Evolutionary conservation across 2,113 vertebrate genomes (phyloP).

Genomic region (Tiliqua scincoides): DNA sequence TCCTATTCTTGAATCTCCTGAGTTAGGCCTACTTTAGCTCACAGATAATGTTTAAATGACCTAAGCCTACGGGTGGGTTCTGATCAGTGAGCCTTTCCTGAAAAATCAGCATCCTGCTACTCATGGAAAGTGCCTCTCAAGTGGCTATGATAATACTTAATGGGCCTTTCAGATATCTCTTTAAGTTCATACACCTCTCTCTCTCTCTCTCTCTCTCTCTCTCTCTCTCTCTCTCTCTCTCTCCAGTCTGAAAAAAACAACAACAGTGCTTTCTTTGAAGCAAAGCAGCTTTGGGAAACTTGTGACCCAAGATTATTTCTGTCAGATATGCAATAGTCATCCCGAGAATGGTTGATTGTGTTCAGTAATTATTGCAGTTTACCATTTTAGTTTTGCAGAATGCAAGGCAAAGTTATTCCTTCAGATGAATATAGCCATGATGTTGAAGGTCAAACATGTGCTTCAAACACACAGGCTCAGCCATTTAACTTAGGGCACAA

Average conservation of each 20-base stretch:
- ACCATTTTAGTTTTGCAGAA: not conserved
- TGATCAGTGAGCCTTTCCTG: not conserved
- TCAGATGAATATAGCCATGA: not conserved
- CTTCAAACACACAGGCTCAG: not conserved
- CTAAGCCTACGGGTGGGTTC: not conserved
- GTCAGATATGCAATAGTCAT: slow-evolving; percentile 15
- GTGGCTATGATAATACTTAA: not conserved
- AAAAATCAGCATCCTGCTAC: not conserved
- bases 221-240: no score
- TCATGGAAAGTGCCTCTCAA: not conserved
- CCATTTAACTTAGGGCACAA: not conserved
- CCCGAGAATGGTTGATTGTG: slow-evolving; percentile 28
- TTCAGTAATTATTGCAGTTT: not conserved
- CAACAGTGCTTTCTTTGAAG: not conserved
- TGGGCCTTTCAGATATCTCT: not conserved
- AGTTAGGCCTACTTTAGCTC: no score
- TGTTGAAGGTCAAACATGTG: not conserved
- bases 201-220: not conserved
- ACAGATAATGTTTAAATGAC: not conserved
- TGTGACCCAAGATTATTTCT: slow-evolving; percentile 22
- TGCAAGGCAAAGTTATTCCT: slow-evolving; percentile 24
- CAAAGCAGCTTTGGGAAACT: slow-evolving; percentile 33
- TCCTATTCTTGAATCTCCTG: no score
- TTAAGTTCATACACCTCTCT: not conserved
- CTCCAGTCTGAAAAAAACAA: not conserved